Evolutionary conservation across 37 sponge, comb jelly and placozoan genomes (phyloP), one percentile per base, ranked within the genome.

Genomic region (Agelas oroides): DNA sequence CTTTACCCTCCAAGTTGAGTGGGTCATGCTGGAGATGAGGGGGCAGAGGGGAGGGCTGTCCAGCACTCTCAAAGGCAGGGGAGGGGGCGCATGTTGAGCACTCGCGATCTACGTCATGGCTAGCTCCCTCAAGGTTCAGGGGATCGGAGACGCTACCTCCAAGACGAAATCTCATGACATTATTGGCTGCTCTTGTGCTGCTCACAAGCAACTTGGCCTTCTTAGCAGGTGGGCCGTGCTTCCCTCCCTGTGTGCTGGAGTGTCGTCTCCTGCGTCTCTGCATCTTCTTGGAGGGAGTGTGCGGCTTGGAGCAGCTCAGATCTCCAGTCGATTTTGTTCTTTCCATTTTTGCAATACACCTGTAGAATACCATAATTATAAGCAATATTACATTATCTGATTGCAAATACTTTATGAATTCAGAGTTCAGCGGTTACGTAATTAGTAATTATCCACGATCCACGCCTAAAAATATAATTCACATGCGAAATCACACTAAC

Each of bases 101-200:
- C 27, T 89, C 83, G 12, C 67, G 69, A 23, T 33, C 65, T 53
- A 70, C 61, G 53, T 74, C 65, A 46, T 46, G 8, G 30, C 36
- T 66, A 35, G 52, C 58, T 1, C 93, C 88, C n/a, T 84, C 71
- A 27, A 95, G 87, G 59, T 95, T 95, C 30, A 95, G 88, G 14
- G 96, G 96, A 67, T 95, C 96, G 1, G 91, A 90, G 17, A 86
- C 87, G 59, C 87, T 87, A 0, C 94, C 91, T 17, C 90, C 91
- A 15, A 90, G 77, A 38, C 81, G 73, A 38, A 86, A 86, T 33
- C 58, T 92, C 60, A 88, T 81, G 59, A 77, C 62, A 17, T 62
- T 73, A 46, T 87, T 69, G 5, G 83, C 83, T 16, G 38, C 68
- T 0, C 39, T 40, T 0, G 84, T 87, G 63, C 80, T 80, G 62